Evolutionary conservation across 1,140 invertebrate genomes (phyloP).

Genomic region (Aethina tumida): DNA sequence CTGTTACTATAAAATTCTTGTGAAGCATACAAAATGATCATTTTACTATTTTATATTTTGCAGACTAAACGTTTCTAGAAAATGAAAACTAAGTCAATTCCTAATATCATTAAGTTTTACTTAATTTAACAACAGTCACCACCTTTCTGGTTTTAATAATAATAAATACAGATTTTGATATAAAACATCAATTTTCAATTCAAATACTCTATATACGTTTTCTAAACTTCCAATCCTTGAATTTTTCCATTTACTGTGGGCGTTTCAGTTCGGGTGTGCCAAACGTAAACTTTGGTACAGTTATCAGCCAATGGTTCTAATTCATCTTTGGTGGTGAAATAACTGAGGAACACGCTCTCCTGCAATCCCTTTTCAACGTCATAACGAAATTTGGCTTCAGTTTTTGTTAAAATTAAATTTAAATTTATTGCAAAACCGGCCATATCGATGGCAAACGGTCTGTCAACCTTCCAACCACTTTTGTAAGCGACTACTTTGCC

Average conservation of each 20-base stretch:
- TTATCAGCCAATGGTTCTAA: slow-evolving; percentile 82
- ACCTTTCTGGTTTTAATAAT: no score
- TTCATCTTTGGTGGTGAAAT: slow-evolving; percentile 65
- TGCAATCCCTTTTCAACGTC: slow-evolving; percentile 80
- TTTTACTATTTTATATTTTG: no score
- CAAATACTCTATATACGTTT: no score
- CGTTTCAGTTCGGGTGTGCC: slow-evolving; percentile 92
- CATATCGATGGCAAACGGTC: slow-evolving; percentile 96
- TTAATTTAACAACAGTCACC: no score
- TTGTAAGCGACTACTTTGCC: slow-evolving; percentile 73
- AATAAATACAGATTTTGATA: background rate
- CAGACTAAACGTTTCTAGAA: no score
- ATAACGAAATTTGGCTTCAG: slow-evolving; percentile 73
- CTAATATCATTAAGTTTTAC: no score
- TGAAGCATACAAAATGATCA: no score
- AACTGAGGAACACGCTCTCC: slow-evolving; percentile 81
- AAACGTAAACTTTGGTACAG: slow-evolving; percentile 90
- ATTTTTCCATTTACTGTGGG: slow-evolving; percentile 65
- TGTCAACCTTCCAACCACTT: slow-evolving; percentile 74
- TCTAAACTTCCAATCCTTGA: slow-evolving; percentile 67
- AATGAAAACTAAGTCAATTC: no score
- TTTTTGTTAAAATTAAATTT: slow-evolving; percentile 62
- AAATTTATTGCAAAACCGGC: slow-evolving; percentile 94
- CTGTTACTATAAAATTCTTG: no score
- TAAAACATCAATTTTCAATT: background rate